A percentile compares a stretch with the other conserved stretches of the same genome.
These are phyloP conservation scores for Pseudocheirus occidentalis DNA, from an alignment of 2,797 vertebrate genomes.

Conservation along the genomic window DNA sequence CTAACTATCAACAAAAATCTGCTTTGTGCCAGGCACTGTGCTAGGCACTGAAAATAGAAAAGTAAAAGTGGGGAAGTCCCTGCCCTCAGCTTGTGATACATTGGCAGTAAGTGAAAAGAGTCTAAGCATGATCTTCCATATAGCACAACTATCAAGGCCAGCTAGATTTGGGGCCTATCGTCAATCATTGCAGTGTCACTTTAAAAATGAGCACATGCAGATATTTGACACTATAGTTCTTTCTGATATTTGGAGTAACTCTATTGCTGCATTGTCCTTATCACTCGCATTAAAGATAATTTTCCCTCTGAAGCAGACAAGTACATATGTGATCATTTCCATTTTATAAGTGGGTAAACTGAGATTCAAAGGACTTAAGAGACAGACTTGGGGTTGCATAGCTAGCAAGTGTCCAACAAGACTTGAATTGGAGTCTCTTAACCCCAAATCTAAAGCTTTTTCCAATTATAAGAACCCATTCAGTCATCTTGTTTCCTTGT, in stretches of 20 bases:
- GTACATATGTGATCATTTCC: neutral
- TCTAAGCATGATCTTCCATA: neutral
- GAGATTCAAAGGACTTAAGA: neutral
- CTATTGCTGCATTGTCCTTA: neutral
- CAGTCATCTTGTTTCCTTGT: neutral
- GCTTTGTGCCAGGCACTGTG: neutral
- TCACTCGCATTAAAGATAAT: neutral
- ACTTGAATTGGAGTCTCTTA: neutral
- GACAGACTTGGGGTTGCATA: neutral
- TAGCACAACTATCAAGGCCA: neutral
- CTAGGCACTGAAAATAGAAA: neutral
- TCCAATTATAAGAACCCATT: neutral
- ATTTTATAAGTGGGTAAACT: neutral
- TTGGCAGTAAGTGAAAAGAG: constrained; percentile 4
- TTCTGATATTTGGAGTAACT: constrained; percentile 15
- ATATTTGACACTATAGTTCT: neutral
- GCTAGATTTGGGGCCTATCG: neutral
- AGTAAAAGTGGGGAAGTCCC: neutral
- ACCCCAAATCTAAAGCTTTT: neutral
- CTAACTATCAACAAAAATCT: neutral
- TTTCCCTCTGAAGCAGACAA: neutral
- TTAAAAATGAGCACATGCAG: constrained; percentile 11
- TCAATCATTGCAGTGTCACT: neutral
- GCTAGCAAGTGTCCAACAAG: neutral
- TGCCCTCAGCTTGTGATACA: neutral